Evolutionary conservation across 2,113 vertebrate species (phyloP), one percentile per base, ranked within the genome.

Genomic region (Phasianus colchicus): DNA sequence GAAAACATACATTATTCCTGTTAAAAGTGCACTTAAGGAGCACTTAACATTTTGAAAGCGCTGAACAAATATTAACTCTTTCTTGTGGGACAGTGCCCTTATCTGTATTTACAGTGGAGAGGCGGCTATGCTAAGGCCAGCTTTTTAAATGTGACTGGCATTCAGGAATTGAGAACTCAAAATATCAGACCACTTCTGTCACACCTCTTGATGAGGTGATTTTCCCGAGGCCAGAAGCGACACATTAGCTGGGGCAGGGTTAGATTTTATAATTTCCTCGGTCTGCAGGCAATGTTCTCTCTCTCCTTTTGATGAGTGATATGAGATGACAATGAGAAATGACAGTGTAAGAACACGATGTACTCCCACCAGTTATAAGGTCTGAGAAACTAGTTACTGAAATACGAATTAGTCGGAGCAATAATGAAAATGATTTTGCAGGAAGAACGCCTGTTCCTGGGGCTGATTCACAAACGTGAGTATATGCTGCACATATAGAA

Each of bases 1-100:
- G 83, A 88, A 95, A 96, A 84, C 74, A 82, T 55, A 73, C 83
- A 88, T 96, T 95, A 95, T 84, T 87, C 60, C 90, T 92, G 73
- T 91, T 93, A 90, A 87, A 52, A 89, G 83, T 6, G 7, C 94
- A 83, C 74, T 96, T 89, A 24, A 5, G 73, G 50, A 43, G 90
- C 88, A 92, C 92, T 95, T 96, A 87, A 89, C 77, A 83, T 93
- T 96, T 81, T 80, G 83, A 93, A 96, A 96, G 88, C 75, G 61
- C 89, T 92, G 79, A 88, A 29, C 60, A 95, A 94, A 95, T 89
- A 96, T 94, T 96, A 94, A 88, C 92, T 88, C 84, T 70, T 73
- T 61, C 65, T 42, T 9, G 71, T 54, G 74, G 87, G 87, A 18
- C 72, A 22, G 34, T 43, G 79, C 60, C 76, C 71, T 69, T 20